Base-by-base conservation (phyloP, 2,113 vertebrate genomes). In the Cepphus grylle region DNA sequence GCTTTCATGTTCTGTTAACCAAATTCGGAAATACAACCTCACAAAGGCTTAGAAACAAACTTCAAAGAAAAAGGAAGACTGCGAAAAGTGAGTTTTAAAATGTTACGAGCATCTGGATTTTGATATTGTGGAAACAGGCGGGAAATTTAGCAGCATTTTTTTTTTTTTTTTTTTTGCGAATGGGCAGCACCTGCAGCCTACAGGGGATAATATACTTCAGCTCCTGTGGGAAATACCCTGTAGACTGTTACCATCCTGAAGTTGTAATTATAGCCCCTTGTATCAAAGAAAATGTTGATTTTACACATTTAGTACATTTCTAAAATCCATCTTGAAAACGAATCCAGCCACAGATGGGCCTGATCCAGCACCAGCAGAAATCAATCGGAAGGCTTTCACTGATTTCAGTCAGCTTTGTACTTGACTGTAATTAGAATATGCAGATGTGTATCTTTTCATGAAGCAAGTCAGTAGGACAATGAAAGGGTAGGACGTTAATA, bases 1-100 rank as follows among this genome's bases (percentile, higher is more conserved):
- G 23, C 69, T 94, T 96, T 86, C 55, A 56, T 67, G 26, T 63
- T 86, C 67, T 73, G 74, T 82, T 90, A 93, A 72, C 9, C 21
- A 81, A 81, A 86, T 92, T 93, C 13, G 3, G 76, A 96, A 88
- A 83, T 67, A 63, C 3, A 90, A 88, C 59, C 79, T 71, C 55
- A 79, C 20, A 84, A 81, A 86, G 4, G 11, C 25, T 94, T 78
- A 42, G 58, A 83, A 94, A 53, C 10, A 73, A 90, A 71, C 63
- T 90, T 90, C 86, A 96, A 94, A 96, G 78, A 15, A 71, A 94
- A 92, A 90, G 12, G 18, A 90, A 90, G 80, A 70, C 63, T 69
- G 26, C 52, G 71, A 55, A 80, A 63, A 81, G 27, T 70, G 55
- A 83, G 42, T 56, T 90, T 88, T 81, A 88, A 88, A 90, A 78